Evolutionary conservation across 2,797 vertebrate genomes (phyloP), one percentile per base, ranked within the genome.

Genomic region (Euthynnus affinis): DNA sequence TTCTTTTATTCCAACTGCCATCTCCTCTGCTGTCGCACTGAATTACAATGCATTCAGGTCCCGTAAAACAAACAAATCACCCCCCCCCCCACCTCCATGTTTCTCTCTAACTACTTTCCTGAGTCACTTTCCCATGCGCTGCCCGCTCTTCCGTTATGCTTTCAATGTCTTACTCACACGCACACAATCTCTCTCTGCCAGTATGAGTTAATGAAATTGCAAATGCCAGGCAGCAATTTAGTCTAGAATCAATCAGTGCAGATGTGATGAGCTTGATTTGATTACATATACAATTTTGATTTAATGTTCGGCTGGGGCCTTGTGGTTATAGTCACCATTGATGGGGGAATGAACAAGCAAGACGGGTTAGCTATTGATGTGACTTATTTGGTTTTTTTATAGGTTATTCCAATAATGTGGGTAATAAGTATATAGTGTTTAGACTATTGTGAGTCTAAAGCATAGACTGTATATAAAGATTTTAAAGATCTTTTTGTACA

Each of bases 221-320:
- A 90, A 89, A 91, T 88, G 80, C 86, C 87, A 84, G 87, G 82
- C 88, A 87, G 82, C 89, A 82, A 90, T 86, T 92, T 83, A 82
- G 84, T 86, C 81, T 55, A 34, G 83, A 90, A 93, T 93, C 91
- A 89, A 93, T 94, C 91, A 88, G 82, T 73, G 89, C 83, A 88
- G 91, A 93, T 87, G 85, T 93, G 88, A 94, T 85, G 90, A 92
- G 84, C 76, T 88, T 66, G 67, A 87, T 91, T 92, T 93, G 92
- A 94, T 90, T 91, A 89, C 82, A 82, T 90, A 91, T 93, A 88
- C 92, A 94, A 87, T 77, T 74, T 83, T 89, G 91, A 94, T 91
- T 93, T 91, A 92, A 88, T 88, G 90, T 86, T 77, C 72, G 82
- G 80, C 86, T 65, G 71, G 55, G 73, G 70, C 82, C 78, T 86